Evolutionary conservation across 2,888 invertebrate genomes (phyloP).

Genomic region (Lasioglossum oenotherae): DNA sequence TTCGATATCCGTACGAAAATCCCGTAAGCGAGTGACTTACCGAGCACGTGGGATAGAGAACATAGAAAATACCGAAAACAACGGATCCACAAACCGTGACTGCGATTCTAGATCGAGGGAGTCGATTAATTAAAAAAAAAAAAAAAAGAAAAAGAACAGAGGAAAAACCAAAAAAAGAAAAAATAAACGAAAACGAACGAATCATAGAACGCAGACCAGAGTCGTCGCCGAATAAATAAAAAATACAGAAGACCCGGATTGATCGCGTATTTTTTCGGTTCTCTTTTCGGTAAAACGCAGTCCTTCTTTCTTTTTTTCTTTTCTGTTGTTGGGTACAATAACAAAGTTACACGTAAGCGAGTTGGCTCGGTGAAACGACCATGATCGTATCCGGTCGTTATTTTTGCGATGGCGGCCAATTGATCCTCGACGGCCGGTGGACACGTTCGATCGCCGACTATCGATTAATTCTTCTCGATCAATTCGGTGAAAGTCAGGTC

Average conservation of each 20-base stretch:
- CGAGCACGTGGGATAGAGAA: conserved; percentile 35
- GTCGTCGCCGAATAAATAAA: conserved; percentile 31
- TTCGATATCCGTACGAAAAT: conserved; percentile 7
- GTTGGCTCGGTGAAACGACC: conserved; percentile 36
- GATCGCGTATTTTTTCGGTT: conserved; percentile 72
- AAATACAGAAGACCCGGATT: conserved; percentile 18
- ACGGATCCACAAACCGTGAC: conserved; percentile 18
- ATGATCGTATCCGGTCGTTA: conserved; percentile 28
- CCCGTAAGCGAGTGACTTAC: conserved; percentile 32
- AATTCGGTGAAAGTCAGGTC: conserved; percentile 99
- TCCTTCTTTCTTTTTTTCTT: background rate
- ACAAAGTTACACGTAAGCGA: conserved; percentile 76
- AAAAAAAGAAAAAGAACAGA: conserved; percentile 13
- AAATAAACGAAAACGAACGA: background rate
- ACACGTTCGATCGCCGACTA: conserved; percentile 43
- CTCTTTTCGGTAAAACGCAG: conserved; percentile 67
- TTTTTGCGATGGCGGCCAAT: conserved; percentile 33
- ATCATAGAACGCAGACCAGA: background rate
- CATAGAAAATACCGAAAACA: conserved; percentile 4
- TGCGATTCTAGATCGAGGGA: conserved; percentile 17
- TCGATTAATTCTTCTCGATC: conserved; percentile 82
- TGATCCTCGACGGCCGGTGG: conserved; percentile 54
- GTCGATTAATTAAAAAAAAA: conserved; percentile 23
- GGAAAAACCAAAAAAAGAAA: background rate
- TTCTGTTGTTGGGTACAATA: conserved; percentile 79